A percentile compares a stretch with the other conserved stretches of the same genome.
These are phyloP conservation scores for Semotilus atromaculatus DNA, from an alignment of 2,797 vertebrate genomes.

Conservation along the genomic window DNA sequence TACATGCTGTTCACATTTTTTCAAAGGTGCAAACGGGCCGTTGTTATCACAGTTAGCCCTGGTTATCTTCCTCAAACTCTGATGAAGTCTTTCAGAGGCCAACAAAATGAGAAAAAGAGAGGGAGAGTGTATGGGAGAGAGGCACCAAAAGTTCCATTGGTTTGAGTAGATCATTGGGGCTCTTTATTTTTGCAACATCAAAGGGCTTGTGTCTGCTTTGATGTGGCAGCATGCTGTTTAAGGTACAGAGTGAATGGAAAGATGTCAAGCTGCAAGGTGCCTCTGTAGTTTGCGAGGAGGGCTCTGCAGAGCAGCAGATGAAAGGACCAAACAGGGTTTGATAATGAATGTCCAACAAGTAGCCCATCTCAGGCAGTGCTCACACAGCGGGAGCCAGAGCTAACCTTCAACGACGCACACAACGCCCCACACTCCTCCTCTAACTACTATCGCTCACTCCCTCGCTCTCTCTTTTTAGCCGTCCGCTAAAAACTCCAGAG, in stretches of 20 bases:
- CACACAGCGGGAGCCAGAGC: slow-evolving; percentile 72
- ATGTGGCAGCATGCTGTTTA: slow-evolving; percentile 98
- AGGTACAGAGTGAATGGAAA: slow-evolving; percentile 98
- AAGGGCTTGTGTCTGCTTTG: slow-evolving; percentile 90
- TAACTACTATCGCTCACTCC: slow-evolving; percentile 46
- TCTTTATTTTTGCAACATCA: slow-evolving; percentile 97
- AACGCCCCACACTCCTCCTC: slow-evolving; percentile 69
- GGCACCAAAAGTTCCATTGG: slow-evolving; percentile 87
- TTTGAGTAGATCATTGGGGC: slow-evolving; percentile 93
- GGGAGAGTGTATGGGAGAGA: slow-evolving; percentile 73
- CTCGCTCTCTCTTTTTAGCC: slow-evolving; percentile 57
- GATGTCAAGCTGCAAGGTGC: slow-evolving; percentile 99
- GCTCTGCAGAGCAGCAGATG: slow-evolving; percentile 94
- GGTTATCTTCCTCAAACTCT: slow-evolving; percentile 28
- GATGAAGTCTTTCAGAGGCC: slow-evolving; percentile 19
- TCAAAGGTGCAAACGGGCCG: slow-evolving; percentile 16
- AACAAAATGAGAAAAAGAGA: slow-evolving; percentile 68
- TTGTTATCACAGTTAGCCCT: slow-evolving; percentile 23
- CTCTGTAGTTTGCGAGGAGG: slow-evolving; percentile 97
- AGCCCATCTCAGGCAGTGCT: slow-evolving; percentile 79
- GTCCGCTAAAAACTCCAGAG: slow-evolving; percentile 65
- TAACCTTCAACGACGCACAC: slow-evolving; percentile 78
- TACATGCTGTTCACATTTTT: background rate
- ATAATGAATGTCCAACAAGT: slow-evolving; percentile 98
- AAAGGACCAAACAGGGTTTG: slow-evolving; percentile 95